A percentile compares a stretch with the other conserved stretches of the same genome.
Evolutionary conservation across 2,888 invertebrate genomes (phyloP).

Genomic region (Gryllus longicercus): DNA sequence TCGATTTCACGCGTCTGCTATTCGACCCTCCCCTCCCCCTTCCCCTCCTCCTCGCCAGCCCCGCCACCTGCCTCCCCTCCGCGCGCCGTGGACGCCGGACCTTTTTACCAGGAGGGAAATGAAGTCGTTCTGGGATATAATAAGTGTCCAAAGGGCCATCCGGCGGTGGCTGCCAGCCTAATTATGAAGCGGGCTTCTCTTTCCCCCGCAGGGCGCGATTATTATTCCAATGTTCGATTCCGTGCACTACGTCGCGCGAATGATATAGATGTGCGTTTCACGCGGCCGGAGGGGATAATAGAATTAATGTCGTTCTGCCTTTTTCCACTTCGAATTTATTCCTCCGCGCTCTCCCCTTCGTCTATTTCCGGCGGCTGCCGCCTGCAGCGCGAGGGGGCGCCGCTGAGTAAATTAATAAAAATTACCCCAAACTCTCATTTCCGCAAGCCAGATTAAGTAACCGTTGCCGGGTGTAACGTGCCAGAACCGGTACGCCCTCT

Average conservation of each 20-base stretch:
- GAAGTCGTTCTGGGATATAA: background rate
- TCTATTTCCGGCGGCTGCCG: constrained; percentile 6
- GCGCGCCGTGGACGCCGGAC: background rate
- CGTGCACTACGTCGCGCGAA: background rate
- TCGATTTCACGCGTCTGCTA: no score
- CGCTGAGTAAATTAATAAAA: constrained; percentile 1
- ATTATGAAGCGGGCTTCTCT: background rate
- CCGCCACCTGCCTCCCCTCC: background rate
- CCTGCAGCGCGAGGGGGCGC: background rate
- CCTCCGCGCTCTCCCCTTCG: background rate
- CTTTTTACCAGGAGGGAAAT: background rate
- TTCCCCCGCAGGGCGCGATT: background rate
- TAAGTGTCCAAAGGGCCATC: background rate
- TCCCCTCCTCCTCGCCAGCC: no score
- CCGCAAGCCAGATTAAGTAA: background rate
- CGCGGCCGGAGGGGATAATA: background rate
- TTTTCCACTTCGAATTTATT: background rate
- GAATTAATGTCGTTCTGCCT: background rate
- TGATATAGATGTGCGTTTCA: constrained; percentile 5
- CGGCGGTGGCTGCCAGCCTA: background rate
- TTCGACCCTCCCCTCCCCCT: no score
- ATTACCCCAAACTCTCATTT: background rate
- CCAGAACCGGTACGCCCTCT: no score
- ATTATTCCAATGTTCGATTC: background rate
- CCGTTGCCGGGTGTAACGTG: no score